Evolutionary conservation across 2,888 invertebrate genomes (phyloP), one percentile per base, ranked within the genome.

Genomic region (Incurvaria masculella): DNA sequence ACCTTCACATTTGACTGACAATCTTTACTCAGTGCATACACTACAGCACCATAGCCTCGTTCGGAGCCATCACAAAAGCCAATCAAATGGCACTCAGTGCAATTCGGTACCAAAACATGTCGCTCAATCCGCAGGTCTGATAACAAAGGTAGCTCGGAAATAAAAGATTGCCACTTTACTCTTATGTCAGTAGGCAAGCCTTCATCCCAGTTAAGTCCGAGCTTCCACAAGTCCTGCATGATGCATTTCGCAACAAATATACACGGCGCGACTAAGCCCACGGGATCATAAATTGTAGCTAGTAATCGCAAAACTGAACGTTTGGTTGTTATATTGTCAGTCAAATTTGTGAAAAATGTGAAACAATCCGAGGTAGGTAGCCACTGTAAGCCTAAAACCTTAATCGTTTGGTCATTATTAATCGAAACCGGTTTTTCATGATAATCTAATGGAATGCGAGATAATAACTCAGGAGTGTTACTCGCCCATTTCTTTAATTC

Each of bases 211-310:
- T 33, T n/a, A n/a, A 33, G 33, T 10, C 44, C 33, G 4, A 46
- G 2, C 11, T 48, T 47, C 51, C 50, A 52, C 40, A 52, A 38
- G 14, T 49, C 44, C 19, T 52, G 49, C 4, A 53, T 46, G 14
- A 51, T 16, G n/a, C 51, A 49, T 45, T 52, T 54, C 14, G 27
- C 41, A n/a, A 44, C 2, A 26, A 52, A 43, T 2, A 46, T 43
- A 19, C 46, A 46, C 3, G 54, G 51, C 2, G 51, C 26, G 21
- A 54, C 27, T 8, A 46, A 51, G 5, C 49, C 49, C 23, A 50
- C 27, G 11, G 54, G 50, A 21, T 53, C 51, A 40, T 49, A 53
- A 1, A 54, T 20, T 14, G 45, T 41, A 8, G 52, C 26, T 16
- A 50, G 38, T 11, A 14, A n/a, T 14, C 33, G 8, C 3, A 52